phyloP scores from a whole-genome alignment of 2,113 vertebrate genomes.

The Melanerpes formicivorus region DNA sequence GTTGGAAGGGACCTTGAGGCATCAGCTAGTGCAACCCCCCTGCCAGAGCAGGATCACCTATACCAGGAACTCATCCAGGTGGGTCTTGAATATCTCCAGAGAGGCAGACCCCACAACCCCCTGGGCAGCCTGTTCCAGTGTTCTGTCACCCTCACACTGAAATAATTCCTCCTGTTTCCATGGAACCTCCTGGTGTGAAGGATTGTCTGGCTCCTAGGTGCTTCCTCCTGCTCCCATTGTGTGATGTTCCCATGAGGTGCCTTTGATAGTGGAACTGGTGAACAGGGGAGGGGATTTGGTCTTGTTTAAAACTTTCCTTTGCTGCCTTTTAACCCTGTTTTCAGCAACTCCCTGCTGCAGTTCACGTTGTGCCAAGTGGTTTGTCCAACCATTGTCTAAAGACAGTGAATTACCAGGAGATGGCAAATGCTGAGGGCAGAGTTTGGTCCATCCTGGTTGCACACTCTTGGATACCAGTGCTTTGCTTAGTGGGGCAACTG shows the following conservation, averaged over 20 bases:
- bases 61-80: too few species aligned
- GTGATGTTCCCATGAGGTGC: background rate
- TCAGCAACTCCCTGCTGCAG: background rate
- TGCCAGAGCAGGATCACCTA: too few species aligned
- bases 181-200: background rate
- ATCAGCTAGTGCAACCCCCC: too few species aligned
- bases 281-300: background rate
- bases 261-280: background rate
- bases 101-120: too few species aligned
- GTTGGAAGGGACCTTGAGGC: too few species aligned
- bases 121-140: too few species aligned
- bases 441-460: background rate
- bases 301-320: background rate
- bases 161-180: too few species aligned
- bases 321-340: background rate
- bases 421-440: background rate
- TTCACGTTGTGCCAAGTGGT: background rate
- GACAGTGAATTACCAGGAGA: background rate
- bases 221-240: background rate
- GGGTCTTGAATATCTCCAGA: too few species aligned
- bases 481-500: accelerated
- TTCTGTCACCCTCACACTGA: too few species aligned
- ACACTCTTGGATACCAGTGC: accelerated
- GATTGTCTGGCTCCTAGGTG: background rate
- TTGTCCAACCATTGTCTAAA: background rate